Percentiles rank a stretch among this genome's conserved stretches.
These are phyloP conservation scores for Bilobella aurantiaca DNA, from an alignment of 1,140 invertebrate genomes.

Conservation along the genomic window DNA sequence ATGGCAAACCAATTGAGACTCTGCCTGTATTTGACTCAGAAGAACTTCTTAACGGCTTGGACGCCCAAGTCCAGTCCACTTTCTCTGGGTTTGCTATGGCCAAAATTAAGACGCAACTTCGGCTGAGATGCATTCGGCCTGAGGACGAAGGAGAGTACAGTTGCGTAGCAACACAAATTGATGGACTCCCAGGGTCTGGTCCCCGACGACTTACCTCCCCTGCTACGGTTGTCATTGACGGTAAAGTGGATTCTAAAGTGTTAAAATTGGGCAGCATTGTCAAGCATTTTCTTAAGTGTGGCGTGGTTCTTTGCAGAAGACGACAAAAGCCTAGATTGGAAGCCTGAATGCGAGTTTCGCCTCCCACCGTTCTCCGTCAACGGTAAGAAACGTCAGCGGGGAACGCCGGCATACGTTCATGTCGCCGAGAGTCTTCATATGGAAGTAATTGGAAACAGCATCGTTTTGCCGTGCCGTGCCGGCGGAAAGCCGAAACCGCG, in stretches of 20 bases:
- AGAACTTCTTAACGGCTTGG: slow-evolving; percentile 11
- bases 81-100: slow-evolving; percentile 40
- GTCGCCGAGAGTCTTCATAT: slow-evolving; percentile 42
- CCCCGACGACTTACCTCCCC: slow-evolving; percentile 44
- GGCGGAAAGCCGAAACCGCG: slow-evolving; percentile 52
- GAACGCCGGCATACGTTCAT: slow-evolving; percentile 40
- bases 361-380: not conserved
- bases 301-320: slow-evolving; percentile 17
- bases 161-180: slow-evolving; percentile 55
- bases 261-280: not conserved
- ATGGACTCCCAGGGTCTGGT: slow-evolving; percentile 34
- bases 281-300: no score
- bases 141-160: slow-evolving; percentile 54
- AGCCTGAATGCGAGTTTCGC: slow-evolving; percentile 17
- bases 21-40: slow-evolving; percentile 11
- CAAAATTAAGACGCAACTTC: slow-evolving; percentile 53
- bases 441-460: slow-evolving; percentile 49
- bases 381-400: slow-evolving; percentile 17
- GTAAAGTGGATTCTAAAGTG: no score
- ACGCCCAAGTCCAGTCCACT: not conserved
- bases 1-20: slow-evolving; percentile 36
- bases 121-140: slow-evolving; percentile 50
- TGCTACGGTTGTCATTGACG: slow-evolving; percentile 36
- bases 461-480: slow-evolving; percentile 59
- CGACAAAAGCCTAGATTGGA: not conserved